Conservation (phyloP, 2,113 vertebrate genomes). For the Romanogobio albipinnatus region DNA sequence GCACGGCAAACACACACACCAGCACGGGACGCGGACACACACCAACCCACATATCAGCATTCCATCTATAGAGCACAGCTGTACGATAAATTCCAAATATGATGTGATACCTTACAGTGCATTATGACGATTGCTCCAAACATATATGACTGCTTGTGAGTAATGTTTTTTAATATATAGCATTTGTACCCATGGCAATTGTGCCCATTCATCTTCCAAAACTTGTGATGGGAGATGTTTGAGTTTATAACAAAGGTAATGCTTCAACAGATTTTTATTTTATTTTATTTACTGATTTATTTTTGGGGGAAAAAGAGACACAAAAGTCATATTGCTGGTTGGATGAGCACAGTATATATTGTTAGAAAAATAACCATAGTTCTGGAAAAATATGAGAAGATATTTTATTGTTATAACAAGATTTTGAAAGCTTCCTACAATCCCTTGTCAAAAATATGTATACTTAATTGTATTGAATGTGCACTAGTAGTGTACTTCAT, state of each 20-base stretch:
- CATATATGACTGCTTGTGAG: slow-evolving; percentile 35
- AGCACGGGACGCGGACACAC: not conserved
- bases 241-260: not conserved
- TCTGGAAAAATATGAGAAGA: not conserved
- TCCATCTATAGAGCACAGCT: slow-evolving; percentile 42
- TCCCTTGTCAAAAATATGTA: not conserved
- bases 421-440: not conserved
- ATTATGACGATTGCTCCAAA: slow-evolving; percentile 27
- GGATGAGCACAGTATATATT: not conserved
- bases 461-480: not conserved
- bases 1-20: not conserved
- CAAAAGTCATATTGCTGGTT: not conserved
- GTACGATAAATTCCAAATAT: slow-evolving; percentile 37
- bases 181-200: slow-evolving; percentile 28
- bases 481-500: too few species aligned
- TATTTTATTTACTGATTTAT: too few species aligned
- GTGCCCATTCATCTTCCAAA: slow-evolving; percentile 21
- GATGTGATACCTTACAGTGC: slow-evolving; percentile 11
- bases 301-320: too few species aligned
- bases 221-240: not conserved
- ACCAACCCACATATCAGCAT: not conserved
- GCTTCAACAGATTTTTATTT: not conserved
- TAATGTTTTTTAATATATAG: slow-evolving; percentile 43
- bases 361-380: not conserved
- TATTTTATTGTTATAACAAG: not conserved